phyloP scores from a whole-genome alignment of 1,140 invertebrate species.

The Patella vulgata region DNA sequence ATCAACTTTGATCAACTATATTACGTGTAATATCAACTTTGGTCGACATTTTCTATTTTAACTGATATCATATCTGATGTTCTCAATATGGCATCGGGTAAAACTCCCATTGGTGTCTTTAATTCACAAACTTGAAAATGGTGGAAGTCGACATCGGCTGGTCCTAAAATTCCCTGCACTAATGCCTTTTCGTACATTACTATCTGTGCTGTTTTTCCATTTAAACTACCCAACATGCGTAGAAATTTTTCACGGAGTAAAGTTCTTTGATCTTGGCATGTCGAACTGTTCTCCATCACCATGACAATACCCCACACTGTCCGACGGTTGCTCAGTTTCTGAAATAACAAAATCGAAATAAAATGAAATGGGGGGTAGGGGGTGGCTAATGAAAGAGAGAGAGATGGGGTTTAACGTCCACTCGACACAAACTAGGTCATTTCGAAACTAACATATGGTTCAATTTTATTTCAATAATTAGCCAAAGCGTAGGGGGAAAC shows the following conservation, averaged over 20 bases:
- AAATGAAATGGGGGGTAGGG: too few relatives aligned
- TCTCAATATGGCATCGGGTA: slow-evolving; percentile 58
- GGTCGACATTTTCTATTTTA: slow-evolving; percentile 15
- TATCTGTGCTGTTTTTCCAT: slow-evolving; percentile 43
- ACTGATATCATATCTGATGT: slow-evolving; percentile 59
- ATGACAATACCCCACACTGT: too few relatives aligned
- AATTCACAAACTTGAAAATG: slow-evolving; percentile 58
- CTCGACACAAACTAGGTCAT: too few relatives aligned
- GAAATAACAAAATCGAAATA: too few relatives aligned
- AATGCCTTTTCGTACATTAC: slow-evolving; percentile 51
- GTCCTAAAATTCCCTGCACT: slow-evolving; percentile 47
- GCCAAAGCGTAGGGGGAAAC: too few relatives aligned
- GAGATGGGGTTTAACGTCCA: too few relatives aligned
- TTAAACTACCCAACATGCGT: slow-evolving; percentile 46
- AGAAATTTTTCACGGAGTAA: slow-evolving; percentile 61
- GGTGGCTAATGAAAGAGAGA: too few relatives aligned
- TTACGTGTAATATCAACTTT: neutral
- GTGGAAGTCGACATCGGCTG: slow-evolving; percentile 57
- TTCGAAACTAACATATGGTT: too few relatives aligned
- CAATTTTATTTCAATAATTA: too few relatives aligned
- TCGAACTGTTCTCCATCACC: slow-evolving; percentile 21
- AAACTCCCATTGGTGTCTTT: slow-evolving; percentile 60
- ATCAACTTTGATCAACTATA: too few relatives aligned
- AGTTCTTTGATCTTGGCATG: slow-evolving; percentile 52
- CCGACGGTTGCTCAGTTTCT: too few relatives aligned